Evolutionary conservation across 1,140 invertebrate species (phyloP).

Genomic region (Lithobius niger): DNA sequence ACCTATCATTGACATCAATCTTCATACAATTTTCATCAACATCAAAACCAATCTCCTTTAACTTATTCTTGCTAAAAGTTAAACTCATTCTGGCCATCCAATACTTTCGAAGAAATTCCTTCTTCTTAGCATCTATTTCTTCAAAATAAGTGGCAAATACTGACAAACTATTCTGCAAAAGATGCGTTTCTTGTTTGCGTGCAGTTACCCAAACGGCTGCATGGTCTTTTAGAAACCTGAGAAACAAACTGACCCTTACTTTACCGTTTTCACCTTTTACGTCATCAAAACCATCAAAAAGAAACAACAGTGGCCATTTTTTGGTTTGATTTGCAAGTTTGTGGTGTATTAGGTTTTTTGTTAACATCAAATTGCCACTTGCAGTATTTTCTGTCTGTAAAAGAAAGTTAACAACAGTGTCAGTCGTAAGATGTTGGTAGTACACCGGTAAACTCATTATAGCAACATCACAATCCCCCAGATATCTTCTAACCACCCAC

Average conservation of each 20-base stretch:
- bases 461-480: not conserved
- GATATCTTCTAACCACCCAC: not conserved
- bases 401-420: not conserved
- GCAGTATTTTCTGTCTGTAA: not conserved
- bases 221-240: not conserved
- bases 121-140: not conserved
- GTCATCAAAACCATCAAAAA: conserved; percentile 3
- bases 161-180: not conserved
- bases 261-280: not conserved
- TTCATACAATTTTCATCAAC: not conserved
- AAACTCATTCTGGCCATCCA: not conserved
- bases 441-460: not conserved
- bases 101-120: not conserved
- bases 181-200: not conserved
- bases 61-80: not conserved
- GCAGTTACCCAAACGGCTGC: not conserved
- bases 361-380: too few species aligned
- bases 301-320: not conserved
- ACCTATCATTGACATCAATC: not conserved
- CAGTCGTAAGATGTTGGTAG: not conserved
- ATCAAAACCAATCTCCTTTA: not conserved
- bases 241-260: not conserved
- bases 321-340: not conserved
- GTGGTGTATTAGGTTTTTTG: not conserved
- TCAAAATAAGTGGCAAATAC: not conserved